Evolutionary conservation across 2,888 invertebrate genomes (phyloP).

Genomic region (Andrena marginata): DNA sequence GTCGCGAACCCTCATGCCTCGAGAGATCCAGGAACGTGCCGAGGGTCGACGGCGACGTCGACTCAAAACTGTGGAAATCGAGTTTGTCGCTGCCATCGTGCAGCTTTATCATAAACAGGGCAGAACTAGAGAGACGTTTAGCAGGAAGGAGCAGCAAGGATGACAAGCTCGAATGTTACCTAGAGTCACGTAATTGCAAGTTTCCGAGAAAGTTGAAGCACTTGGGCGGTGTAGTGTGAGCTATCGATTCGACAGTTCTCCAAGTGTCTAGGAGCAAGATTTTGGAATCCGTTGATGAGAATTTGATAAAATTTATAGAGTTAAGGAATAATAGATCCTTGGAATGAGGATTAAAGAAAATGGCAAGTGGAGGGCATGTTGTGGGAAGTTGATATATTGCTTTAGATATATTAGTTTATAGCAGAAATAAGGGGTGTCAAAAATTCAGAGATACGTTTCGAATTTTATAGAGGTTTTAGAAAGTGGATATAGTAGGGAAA

Average conservation of each 20-base stretch:
- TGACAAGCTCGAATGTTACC: neutral
- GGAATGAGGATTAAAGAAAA: too few species aligned
- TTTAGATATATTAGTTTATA: too few species aligned
- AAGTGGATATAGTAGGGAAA: too few species aligned
- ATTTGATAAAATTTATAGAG: too few species aligned
- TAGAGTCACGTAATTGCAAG: neutral
- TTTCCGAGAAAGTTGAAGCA: constrained; percentile 3
- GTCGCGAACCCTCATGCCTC: neutral
- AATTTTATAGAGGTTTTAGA: too few species aligned
- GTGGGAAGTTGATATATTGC: too few species aligned
- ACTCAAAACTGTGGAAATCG: constrained; percentile 1
- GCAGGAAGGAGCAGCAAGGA: neutral
- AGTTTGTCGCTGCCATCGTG: neutral
- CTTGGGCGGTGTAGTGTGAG: neutral
- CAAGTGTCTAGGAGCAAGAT: neutral
- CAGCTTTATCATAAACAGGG: constrained; percentile 11
- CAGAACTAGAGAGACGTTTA: neutral
- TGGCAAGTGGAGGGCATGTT: too few species aligned
- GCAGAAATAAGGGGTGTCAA: too few species aligned
- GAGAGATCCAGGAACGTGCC: neutral
- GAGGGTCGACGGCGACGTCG: constrained; percentile 2
- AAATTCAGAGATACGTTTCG: too few species aligned
- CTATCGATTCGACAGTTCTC: neutral
- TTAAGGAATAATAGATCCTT: too few species aligned
- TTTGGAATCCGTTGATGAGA: too few species aligned